Conservation (phyloP, 2,888 invertebrate genomes). For the Lycocerus yunnanus region DNA sequence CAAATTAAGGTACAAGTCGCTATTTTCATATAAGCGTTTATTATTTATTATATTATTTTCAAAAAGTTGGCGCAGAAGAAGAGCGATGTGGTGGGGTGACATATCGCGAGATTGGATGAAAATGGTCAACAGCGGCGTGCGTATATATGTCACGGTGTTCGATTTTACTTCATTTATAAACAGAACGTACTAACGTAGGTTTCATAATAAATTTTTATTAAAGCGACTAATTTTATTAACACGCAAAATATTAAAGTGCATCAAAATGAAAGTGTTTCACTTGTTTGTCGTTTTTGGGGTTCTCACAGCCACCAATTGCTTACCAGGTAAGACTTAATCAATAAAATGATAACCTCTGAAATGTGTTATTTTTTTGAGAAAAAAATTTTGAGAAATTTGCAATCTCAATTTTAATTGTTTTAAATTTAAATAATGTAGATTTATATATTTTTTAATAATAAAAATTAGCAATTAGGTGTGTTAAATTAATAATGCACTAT, state of each 20-base stretch:
- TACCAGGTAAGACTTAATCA: conserved; percentile 19
- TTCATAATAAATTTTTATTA: not conserved
- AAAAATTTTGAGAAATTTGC: too few species aligned
- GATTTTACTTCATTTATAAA: conserved; percentile 20
- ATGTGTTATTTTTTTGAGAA: too few species aligned
- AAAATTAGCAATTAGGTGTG: too few species aligned
- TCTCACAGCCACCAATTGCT: conserved; percentile 2
- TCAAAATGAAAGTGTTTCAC: conserved; percentile 18
- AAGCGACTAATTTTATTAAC: not conserved
- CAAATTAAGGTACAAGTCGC: not conserved
- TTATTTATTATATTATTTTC: not conserved
- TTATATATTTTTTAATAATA: too few species aligned
- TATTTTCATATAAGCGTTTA: not conserved
- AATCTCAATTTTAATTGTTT: too few species aligned
- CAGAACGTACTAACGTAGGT: conserved; percentile 10
- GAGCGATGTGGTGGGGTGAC: not conserved
- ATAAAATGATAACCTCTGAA: conserved; percentile 4
- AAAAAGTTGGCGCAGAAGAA: not conserved
- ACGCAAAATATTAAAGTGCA: not conserved
- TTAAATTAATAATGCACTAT: too few species aligned
- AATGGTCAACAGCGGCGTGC: conserved; percentile 16
- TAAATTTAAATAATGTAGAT: too few species aligned
- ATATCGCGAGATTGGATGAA: conserved; percentile 8
- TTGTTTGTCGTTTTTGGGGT: conserved; percentile 16
- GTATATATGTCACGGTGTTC: conserved; percentile 24